Base-by-base conservation (phyloP, 2,888 invertebrate genomes). In the Horisme vitalbata region DNA sequence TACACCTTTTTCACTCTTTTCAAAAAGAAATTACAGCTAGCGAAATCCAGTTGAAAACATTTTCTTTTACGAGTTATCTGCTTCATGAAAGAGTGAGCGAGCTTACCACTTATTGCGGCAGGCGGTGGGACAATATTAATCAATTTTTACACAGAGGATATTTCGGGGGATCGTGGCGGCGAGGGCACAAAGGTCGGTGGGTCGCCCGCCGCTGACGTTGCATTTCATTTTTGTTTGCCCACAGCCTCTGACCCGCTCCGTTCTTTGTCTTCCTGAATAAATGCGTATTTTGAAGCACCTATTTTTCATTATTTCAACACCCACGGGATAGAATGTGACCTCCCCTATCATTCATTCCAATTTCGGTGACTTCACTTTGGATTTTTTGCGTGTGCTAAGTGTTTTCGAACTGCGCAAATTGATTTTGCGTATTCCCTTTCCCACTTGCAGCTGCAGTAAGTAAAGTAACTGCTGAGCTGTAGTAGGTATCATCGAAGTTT, bases 221-320 rank as follows among this genome's bases (percentile, higher is more conserved):
- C 82, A 82, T 82, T 84, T 82, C 73, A 82, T 83, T 84, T 83
- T 80, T 81, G 76, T 80, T 75, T 76, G 74, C 70, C 73, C 74
- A 65, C 74, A 77, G 72, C 71, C 76, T 74, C 71, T 70, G 71
- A 67, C 62, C 57, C 71, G 71, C 68, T 71, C 72, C 73, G 64
- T 66, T 75, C 79, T 82, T 83, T 77, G 80, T 83, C 82, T 83
- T 81, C 65, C 74, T 74, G 68, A 75, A 80, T 79, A 78, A 81
- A 83, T 78, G 72, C 73, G 74, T 75, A 71, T 78, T 83, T 81
- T 77, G 72, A 73, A 75, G 70, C 68, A 70, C 70, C 71, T 71
- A 71, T 78, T 76, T 79, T 80, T 81, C 68, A 76, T 82, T 75
- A 79, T 72, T 70, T 67, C 65, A 65, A 66, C 63, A 73, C 65